phyloP scores from a whole-genome alignment of 2,113 vertebrate genomes.

The Cavia aperea region DNA sequence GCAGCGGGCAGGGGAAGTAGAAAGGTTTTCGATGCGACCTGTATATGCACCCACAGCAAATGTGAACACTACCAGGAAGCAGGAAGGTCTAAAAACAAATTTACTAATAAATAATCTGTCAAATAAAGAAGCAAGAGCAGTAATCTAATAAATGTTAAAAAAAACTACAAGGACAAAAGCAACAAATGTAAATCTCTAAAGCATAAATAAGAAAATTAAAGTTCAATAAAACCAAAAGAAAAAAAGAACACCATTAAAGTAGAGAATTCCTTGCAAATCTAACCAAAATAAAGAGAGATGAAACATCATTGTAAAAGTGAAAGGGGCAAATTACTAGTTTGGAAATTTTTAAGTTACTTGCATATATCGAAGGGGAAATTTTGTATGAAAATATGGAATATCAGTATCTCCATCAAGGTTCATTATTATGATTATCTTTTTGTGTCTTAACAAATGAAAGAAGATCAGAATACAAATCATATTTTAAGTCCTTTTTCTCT shows the following conservation, averaged over 20 bases:
- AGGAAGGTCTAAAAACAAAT: neutral
- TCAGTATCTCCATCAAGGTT: neutral
- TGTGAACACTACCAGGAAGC: neutral
- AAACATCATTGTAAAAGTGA: neutral
- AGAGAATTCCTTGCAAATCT: neutral
- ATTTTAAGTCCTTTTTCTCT: neutral
- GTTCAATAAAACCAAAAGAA: neutral
- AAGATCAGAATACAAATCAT: neutral
- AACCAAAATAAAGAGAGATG: neutral
- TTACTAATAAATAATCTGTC: neutral
- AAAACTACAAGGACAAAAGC: neutral
- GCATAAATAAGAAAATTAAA: neutral
- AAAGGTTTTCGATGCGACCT: neutral
- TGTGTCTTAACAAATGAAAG: neutral
- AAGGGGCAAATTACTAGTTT: neutral
- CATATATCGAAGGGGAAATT: neutral
- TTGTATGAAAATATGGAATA: neutral
- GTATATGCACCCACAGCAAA: neutral
- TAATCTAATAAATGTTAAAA: neutral
- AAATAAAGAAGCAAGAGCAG: neutral
- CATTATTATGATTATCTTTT: neutral
- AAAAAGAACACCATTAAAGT: neutral
- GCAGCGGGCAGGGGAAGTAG: neutral
- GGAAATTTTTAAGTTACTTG: neutral
- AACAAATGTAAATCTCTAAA: neutral